Base-by-base conservation (phyloP, 2,113 vertebrate genomes). In the Ochotona curzoniae region DNA sequence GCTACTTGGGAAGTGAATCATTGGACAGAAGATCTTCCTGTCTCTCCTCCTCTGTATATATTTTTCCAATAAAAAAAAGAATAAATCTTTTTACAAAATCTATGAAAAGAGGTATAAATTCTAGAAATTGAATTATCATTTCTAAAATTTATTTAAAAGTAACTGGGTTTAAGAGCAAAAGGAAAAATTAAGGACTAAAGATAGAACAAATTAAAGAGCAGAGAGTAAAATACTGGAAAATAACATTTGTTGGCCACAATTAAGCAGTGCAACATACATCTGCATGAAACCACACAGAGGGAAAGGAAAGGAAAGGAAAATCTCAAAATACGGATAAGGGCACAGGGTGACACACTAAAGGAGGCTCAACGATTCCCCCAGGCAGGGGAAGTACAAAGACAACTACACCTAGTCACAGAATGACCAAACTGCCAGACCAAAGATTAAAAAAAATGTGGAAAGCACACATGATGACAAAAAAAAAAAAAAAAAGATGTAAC, bases 161-260 rank as follows among this genome's bases (percentile, higher is more conserved):
- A 7, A 12, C 47, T 81, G 12, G 26, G 21, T 23, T 14, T 73
- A 76, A 91, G 10, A 66, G 47, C 17, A 82, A 35, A 85, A 91
- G 32, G 13, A 87, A 25, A 87, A 95, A 75, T 14, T 44, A 28
- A 35, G 44, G 28, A 82, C 2, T 66, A 15, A 76, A 69, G 79
- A 69, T 47, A 82, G 44, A 70, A n/a, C 8, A 89, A 89, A 71
- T 51, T 49, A 75, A 66, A 57, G 47, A 91, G 60, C 1, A 69
- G 12, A 95, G 15, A 76, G 69, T 44, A 90, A 89, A 90, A 57
- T 47, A 49, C 0, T 83, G 12, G 63, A 84, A 93, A 84, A 30
- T 1, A 81, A 1, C 51, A 64, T 82, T 51, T 76, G 30, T 7
- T 83, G 73, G 49, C 79, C 60, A 80, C 26, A 32, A 44, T n/a